These are phyloP conservation scores for Rutpela maculata DNA, from an alignment of 2,888 invertebrate genomes.

Conservation along the genomic window DNA sequence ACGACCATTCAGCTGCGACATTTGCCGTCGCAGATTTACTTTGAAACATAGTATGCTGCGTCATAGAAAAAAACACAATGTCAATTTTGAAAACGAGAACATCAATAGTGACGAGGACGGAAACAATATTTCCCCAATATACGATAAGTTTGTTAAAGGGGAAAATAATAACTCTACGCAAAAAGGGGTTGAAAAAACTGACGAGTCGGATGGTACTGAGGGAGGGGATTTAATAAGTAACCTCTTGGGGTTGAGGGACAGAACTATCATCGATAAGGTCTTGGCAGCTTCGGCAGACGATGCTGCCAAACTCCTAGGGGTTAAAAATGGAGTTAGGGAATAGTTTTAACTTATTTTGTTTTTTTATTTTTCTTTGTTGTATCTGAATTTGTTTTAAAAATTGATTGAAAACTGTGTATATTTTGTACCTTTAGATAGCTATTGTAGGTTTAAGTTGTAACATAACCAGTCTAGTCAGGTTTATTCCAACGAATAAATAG, in stretches of 20 bases:
- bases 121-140: constrained; percentile 51
- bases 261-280: constrained; percentile 89
- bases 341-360: constrained; percentile 50
- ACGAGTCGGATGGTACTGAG: constrained; percentile 75
- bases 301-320: constrained; percentile 90
- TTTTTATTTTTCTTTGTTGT: constrained; percentile 30
- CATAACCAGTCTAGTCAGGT: constrained; percentile 70
- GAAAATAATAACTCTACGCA: constrained; percentile 72
- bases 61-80: constrained; percentile 91
- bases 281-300: constrained; percentile 90
- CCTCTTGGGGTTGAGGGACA: constrained; percentile 90
- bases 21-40: constrained; percentile 91
- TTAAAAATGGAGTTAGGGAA: constrained; percentile 75
- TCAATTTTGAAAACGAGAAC: constrained; percentile 74
- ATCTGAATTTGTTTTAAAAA: constrained; percentile 33
- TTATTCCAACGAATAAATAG: constrained; percentile 67
- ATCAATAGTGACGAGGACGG: constrained; percentile 74
- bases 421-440: constrained; percentile 34
- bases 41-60: constrained; percentile 96
- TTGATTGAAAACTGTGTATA: constrained; percentile 32
- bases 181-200: constrained; percentile 73
- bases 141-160: constrained; percentile 46
- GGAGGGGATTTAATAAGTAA: constrained; percentile 90
- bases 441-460: constrained; percentile 42
- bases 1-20: constrained; percentile 92